Percentiles rank a stretch among this genome's conserved stretches.
Evolutionary conservation across 1,140 invertebrate species (phyloP).

Genomic region (Drosophila burlai): DNA sequence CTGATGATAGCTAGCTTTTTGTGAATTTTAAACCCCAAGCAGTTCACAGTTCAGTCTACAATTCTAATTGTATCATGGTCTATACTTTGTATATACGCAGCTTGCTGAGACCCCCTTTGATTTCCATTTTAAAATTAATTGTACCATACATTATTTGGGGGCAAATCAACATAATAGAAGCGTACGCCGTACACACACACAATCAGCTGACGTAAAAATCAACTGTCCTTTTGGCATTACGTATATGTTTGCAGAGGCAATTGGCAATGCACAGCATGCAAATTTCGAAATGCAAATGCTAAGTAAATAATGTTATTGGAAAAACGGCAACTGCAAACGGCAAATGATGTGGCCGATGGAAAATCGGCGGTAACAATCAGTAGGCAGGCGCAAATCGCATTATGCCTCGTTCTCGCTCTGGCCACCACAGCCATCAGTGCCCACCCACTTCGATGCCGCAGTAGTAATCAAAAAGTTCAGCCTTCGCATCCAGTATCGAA

Average conservation of each 20-base stretch:
- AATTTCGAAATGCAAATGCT: conserved; percentile 65
- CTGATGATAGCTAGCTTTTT: conserved; percentile 21
- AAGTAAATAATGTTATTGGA: conserved; percentile 66
- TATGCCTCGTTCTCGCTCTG: conserved; percentile 28
- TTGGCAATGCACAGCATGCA: conserved; percentile 57
- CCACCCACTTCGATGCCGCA: conserved; percentile 27
- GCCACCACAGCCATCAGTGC: not conserved
- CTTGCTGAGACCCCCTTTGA: conserved; percentile 5
- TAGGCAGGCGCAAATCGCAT: conserved; percentile 64
- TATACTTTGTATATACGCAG: not conserved
- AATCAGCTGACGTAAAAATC: conserved; percentile 66
- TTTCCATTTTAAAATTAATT: conserved; percentile 46
- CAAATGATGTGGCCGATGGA: conserved; percentile 68
- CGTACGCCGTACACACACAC: conserved; percentile 5
- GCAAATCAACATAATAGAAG: conserved; percentile 43
- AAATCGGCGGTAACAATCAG: conserved; percentile 69
- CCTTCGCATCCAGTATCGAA: conserved; percentile 13
- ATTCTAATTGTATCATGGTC: too few species aligned
- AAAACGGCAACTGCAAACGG: conserved; percentile 41
- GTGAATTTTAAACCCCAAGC: conserved; percentile 4
- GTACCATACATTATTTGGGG: conserved; percentile 46
- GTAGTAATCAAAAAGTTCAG: conserved; percentile 71
- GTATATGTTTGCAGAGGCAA: conserved; percentile 39
- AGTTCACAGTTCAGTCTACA: not conserved
- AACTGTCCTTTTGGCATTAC: conserved; percentile 25